These are phyloP conservation scores for Neomonachus schauinslandi DNA, from an alignment of 2,113 vertebrate species.

Conservation along the genomic window DNA sequence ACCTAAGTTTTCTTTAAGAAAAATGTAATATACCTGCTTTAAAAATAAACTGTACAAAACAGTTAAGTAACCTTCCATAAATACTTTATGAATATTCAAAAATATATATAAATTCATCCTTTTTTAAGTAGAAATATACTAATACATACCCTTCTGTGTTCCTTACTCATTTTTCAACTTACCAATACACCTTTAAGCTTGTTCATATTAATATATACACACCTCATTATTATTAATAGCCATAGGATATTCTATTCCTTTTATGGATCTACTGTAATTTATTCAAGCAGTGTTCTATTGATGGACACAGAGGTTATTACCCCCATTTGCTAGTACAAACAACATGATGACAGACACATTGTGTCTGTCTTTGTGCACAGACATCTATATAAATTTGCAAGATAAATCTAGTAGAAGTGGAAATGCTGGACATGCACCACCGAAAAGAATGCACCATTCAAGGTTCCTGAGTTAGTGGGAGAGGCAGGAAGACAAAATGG, in stretches of 20 bases:
- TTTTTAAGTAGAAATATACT: neutral
- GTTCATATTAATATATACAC: neutral
- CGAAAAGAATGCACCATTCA: neutral
- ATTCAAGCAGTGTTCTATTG: neutral
- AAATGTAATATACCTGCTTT: neutral
- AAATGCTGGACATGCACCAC: neutral
- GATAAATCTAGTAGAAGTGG: neutral
- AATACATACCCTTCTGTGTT: neutral
- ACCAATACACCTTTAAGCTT: neutral
- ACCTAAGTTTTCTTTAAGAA: constrained; percentile 17
- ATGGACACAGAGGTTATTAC: neutral
- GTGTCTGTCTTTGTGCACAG: neutral
- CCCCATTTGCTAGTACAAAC: neutral
- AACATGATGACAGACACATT: neutral
- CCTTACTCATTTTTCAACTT: neutral
- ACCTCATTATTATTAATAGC: neutral
- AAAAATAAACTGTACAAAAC: neutral
- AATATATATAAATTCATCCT: neutral
- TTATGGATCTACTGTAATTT: neutral
- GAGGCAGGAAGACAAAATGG: neutral
- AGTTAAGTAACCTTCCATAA: neutral
- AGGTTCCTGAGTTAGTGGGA: neutral
- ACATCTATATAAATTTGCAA: neutral
- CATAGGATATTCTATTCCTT: neutral
- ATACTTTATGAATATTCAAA: constrained; percentile 24